Base-by-base conservation (phyloP, 2,113 vertebrate genomes). In the Menidia beryllina region DNA sequence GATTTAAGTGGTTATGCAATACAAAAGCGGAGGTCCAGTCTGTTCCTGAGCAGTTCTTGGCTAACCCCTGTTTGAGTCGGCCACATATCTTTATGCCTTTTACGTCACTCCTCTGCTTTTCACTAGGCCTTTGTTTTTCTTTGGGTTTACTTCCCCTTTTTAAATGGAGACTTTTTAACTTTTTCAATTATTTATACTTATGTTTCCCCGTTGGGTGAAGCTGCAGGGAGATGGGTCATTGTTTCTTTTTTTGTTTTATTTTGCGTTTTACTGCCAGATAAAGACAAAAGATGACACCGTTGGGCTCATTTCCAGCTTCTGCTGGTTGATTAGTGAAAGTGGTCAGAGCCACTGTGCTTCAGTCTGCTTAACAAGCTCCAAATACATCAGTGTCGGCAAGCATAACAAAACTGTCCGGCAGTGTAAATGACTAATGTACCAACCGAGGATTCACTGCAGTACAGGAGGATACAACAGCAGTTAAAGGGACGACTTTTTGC, bases 1-100 rank as follows among this genome's bases (percentile, higher is more conserved):
- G 20, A 64, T 51, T 67, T 43, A 68, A 79, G 25, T 23, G 27
- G 67, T 84, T 80, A 81, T 53, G 68, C 54, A 81, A 71, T 25
- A 65, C 10, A 34, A 72, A 57, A 39, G 70, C 69, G 73, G 71
- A 56, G 36, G 54, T 57, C 55, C 78, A 77, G 8, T 71, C 26
- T 72, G 53, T 82, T 67, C 36, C 34, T 61, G 27, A 63, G 53
- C 56, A 50, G 78, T 62, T 69, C 51, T 79, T 72, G 69, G 73
- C 73, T 74, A 78, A 83, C 72, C 72, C 61, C 55, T 56, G 20
- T 58, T 67, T 49, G 26, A 25, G 25, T 2, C 5, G 27, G 63
- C 59, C 36, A 61, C 77, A 66, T 53, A 20, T 83, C 65, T 81
- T 78, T 81, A 34, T 56, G 15, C 8, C 9, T 62, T 76, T 60